Evolutionary conservation across 2,888 invertebrate species (phyloP).

Genomic region (Trichacis sp.): DNA sequence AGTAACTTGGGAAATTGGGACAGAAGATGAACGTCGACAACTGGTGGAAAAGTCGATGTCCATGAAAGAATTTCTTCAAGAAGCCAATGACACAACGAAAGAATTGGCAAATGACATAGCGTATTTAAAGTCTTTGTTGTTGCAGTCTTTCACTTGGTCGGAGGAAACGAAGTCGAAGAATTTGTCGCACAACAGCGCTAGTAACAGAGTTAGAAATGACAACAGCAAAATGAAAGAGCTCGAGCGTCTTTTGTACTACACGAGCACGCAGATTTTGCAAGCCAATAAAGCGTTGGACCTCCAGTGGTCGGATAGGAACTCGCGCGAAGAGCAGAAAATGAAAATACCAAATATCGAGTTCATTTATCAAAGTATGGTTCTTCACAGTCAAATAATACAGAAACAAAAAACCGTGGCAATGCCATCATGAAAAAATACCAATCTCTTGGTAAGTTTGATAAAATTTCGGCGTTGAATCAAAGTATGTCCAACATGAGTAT

Average conservation of each 20-base stretch:
- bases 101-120: conserved; percentile 75
- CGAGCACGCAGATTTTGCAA: conserved; percentile 81
- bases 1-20: conserved; percentile 70
- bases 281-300: conserved; percentile 80
- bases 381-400: conserved; percentile 77
- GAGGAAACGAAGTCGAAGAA: conserved; percentile 72
- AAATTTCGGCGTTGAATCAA: conserved; percentile 48
- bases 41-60: conserved; percentile 71
- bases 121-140: conserved; percentile 70
- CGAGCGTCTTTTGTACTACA: conserved; percentile 77
- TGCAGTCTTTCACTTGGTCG: conserved; percentile 73
- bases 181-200: conserved; percentile 58
- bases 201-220: conserved; percentile 75
- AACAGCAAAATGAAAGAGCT: conserved; percentile 78
- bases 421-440: conserved; percentile 54
- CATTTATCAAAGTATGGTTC: conserved; percentile 83
- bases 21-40: conserved; percentile 72
- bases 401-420: conserved; percentile 70
- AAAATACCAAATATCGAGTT: conserved; percentile 80
- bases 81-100: conserved; percentile 74
- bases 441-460: conserved; percentile 43
- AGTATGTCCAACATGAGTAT: conserved; percentile 57
- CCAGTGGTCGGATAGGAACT: conserved; percentile 76
- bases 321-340: conserved; percentile 66
- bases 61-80: conserved; percentile 74